Evolutionary conservation across 2,113 vertebrate species (phyloP), one percentile per base, ranked within the genome.

Genomic region (Nesospiza acunhae): DNA sequence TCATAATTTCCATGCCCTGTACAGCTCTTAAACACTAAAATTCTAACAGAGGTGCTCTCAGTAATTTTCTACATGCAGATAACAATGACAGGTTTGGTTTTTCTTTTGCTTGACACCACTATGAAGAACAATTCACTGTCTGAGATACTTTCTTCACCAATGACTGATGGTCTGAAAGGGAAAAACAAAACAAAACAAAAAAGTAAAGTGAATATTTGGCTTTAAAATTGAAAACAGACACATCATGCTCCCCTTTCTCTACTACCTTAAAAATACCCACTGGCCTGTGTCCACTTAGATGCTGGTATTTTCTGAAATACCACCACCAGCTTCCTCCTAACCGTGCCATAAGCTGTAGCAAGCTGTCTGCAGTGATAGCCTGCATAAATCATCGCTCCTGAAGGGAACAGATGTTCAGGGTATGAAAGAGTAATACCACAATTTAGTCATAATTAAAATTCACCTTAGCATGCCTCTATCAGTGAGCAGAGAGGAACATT

Each of bases 391-490:
- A 99, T 98, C 96, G 91, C 97, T 98, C 97, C 98, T 99, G 98
- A 99, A 99, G 98, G 98, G 98, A 99, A 98, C 98, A 99, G 98
- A 98, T 99, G 98, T 98, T 98, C 97, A 96, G 98, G 97, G 97
- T 98, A 98, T 98, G 98, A 98, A 98, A 98, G 98, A 98, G 97
- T 98, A 98, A 98, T 99, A 98, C 98, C 97, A 98, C 98, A 98
- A 98, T 99, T 99, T 98, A 99, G 98, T 98, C 98, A 98, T 98
- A 98, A 99, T 99, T 99, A 99, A 99, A 98, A 99, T 98, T 98
- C 98, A 98, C 98, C 97, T 98, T 98, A 98, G 98, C 98, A 96
- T 95, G 97, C 97, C 96, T 98, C 98, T 97, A 97, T 97, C 97
- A 97, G 97, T 87, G 97, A 98, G 98, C 98, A 97, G 95, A 95